Conservation (phyloP, 2,797 vertebrate species). For the Onychomys arenicola region DNA sequence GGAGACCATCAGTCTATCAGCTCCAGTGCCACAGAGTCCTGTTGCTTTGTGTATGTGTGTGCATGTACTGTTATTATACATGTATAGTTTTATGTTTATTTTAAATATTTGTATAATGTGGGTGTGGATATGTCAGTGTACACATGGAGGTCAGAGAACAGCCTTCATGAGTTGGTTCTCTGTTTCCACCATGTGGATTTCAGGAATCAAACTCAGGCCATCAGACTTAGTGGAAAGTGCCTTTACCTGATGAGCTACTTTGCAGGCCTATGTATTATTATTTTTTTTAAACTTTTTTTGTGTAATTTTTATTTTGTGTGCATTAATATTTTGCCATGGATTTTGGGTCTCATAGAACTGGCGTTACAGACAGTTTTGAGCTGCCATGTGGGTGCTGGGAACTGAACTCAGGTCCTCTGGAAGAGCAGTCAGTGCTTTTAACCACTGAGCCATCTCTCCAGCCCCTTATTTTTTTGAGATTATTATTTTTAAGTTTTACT, state of each 20-base stretch:
- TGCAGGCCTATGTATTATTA: background rate
- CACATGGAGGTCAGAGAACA: background rate
- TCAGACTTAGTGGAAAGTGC: background rate
- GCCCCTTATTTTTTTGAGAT: background rate
- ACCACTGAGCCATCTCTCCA: no score
- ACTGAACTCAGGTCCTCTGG: no score
- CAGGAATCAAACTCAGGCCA: background rate
- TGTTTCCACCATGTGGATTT: background rate
- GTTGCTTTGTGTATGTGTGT: background rate
- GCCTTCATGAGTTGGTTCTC: background rate
- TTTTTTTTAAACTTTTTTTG: no score
- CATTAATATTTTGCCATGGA: no score
- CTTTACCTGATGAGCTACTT: background rate
- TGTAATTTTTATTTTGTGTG: no score
- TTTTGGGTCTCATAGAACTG: no score
- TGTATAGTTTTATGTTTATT: background rate
- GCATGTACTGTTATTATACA: background rate
- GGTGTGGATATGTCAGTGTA: background rate
- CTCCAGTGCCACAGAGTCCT: background rate
- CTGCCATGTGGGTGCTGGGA: no score
- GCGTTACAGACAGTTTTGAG: no score
- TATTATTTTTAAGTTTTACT: background rate
- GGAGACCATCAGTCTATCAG: fast-evolving
- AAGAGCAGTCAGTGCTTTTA: no score
- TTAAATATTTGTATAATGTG: background rate